Evolutionary conservation across 2,888 invertebrate species (phyloP).

Genomic region (Sphaeridia pumilis): DNA sequence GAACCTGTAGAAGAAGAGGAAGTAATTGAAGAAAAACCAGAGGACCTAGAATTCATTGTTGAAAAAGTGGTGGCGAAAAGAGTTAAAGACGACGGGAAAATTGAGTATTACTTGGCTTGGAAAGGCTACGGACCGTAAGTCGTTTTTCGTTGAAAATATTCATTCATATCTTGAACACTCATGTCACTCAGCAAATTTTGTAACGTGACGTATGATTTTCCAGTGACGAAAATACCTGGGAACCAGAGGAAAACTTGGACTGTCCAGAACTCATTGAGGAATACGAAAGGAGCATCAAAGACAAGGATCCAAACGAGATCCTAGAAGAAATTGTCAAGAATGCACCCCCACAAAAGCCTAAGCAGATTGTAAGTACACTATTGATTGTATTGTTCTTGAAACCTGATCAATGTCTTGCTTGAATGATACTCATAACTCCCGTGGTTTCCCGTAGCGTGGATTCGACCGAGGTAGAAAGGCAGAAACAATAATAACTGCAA

Average conservation of each 20-base stretch:
- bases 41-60: conserved; percentile 15
- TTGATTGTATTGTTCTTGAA: background rate
- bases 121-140: conserved; percentile 15
- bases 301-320: conserved; percentile 12
- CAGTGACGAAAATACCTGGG: conserved; percentile 12
- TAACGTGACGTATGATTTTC: no score
- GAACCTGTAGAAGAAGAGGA: background rate
- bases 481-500: conserved; percentile 9
- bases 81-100: conserved; percentile 3
- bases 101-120: conserved; percentile 13
- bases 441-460: background rate
- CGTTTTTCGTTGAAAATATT: no score
- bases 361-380: conserved; percentile 2
- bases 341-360: conserved; percentile 4
- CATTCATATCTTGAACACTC: no score
- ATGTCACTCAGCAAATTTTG: background rate
- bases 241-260: conserved; percentile 10
- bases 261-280: conserved; percentile 17
- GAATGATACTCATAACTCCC: background rate
- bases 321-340: background rate
- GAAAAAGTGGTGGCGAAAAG: conserved; percentile 16
- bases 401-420: background rate
- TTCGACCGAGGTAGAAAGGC: conserved; percentile 13
- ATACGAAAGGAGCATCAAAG: conserved; percentile 11
- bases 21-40: background rate